phyloP scores from a whole-genome alignment of 2,113 vertebrate genomes.

The Erythrocebus patas region DNA sequence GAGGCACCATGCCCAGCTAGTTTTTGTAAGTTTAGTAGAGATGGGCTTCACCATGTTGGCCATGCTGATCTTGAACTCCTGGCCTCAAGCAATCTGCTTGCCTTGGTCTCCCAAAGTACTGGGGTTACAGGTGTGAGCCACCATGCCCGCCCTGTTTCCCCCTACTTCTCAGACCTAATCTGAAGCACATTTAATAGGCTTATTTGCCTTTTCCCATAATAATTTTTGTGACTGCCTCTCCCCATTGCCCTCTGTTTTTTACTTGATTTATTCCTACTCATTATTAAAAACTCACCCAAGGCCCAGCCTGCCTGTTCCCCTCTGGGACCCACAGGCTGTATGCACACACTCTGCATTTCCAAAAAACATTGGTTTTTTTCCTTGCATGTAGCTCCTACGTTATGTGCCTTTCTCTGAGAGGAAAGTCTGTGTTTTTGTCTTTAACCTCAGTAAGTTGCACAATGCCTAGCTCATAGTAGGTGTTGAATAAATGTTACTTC shows the following conservation, averaged over 20 bases:
- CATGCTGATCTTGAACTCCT: no score
- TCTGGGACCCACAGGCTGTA: not conserved
- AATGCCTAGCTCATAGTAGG: not conserved
- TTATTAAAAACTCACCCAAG: not conserved
- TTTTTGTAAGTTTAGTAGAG: no score
- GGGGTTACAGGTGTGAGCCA: no score
- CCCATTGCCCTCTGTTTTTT: not conserved
- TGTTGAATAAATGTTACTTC: not conserved
- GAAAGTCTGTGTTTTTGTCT: not conserved
- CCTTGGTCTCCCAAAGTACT: no score
- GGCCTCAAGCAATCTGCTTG: no score
- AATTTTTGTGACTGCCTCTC: not conserved
- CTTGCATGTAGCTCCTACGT: not conserved
- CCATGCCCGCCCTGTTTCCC: not conserved
- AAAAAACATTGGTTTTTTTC: not conserved
- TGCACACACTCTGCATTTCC: not conserved
- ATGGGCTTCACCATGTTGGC: no score
- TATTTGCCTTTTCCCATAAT: not conserved
- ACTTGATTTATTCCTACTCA: not conserved
- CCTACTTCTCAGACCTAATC: not conserved
- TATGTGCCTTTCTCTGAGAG: not conserved
- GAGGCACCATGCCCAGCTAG: no score
- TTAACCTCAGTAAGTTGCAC: not conserved
- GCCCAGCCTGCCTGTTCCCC: accelerated
- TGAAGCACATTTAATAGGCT: not conserved